Conservation (phyloP, 2,113 vertebrate species). For the Myotis brandtii region DNA sequence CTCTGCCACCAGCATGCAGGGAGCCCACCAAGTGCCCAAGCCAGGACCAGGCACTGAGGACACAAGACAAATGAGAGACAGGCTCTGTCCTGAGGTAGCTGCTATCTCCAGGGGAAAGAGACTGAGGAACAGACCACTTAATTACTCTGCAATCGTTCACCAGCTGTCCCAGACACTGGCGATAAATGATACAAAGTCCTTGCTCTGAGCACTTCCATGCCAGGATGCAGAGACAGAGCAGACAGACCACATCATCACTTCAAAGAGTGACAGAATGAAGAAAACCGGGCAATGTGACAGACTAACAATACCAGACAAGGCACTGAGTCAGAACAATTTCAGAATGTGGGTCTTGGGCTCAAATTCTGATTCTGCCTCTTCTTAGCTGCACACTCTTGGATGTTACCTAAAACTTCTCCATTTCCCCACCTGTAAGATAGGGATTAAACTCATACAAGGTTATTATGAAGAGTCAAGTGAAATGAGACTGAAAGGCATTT, state of each 20-base stretch:
- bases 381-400: neutral
- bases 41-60: neutral
- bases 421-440: neutral
- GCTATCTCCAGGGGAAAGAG: neutral
- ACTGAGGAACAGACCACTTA: neutral
- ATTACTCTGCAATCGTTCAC: neutral
- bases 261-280: neutral
- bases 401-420: neutral
- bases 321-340: neutral
- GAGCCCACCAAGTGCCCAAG: accelerated
- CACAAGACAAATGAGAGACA: neutral
- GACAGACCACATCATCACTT: neutral
- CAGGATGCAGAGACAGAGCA: neutral
- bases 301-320: neutral
- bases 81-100: neutral
- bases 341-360: neutral
- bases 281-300: neutral
- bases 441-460: neutral
- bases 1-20: neutral
- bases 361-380: neutral
- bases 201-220: neutral
- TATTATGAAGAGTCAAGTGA: neutral
- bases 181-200: neutral
- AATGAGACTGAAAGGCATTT: neutral
- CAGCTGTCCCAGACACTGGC: neutral